Evolutionary conservation across 2,797 vertebrate species (phyloP), one percentile per base, ranked within the genome.

Genomic region (Scomberomorus guttatus): DNA sequence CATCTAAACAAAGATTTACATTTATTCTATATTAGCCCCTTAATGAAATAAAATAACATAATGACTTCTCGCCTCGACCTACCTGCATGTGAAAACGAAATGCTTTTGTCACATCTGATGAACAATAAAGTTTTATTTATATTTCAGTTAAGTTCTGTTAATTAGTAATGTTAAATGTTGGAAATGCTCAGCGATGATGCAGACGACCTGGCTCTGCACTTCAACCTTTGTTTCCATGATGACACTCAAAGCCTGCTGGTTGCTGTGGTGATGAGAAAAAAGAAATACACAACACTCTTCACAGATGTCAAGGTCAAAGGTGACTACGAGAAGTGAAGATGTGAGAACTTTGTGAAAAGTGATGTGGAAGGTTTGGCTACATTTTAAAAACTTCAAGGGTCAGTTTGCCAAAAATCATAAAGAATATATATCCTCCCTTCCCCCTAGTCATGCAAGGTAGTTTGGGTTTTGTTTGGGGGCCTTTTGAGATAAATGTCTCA

Each of bases 181-280:
- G 5, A 29, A 3, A 29, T 29, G 27, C 93, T 98, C 0, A 96
- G 97, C 68, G 62, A 7, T 48, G 82, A 51, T 10, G 7, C 57
- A 1, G 92, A 90, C 0, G 93, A 96, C 42, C 52, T 97, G 77
- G 95, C 89, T 0, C 17, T 99, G 69, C 97, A 98, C 76, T 97
- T 98, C 68, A 98, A 96, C 71, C 97, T 97, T 1, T 96, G 96
- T 58, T 96, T 98, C 83, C 20, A 89, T 0, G 96, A 97, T 8
- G 93, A 93, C 7, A 0, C 22, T 0, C 97, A n/a, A 81, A 18
- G 73, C 70, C 72, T 13, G 89, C 75, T 0, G 71, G 85, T 13
- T 17, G 1, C 59, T 98, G 97, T 97, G 91, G 95, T 1, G 1
- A 60, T 0, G 97, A 98, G 87, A 81, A 94, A 3, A 87, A 95